Conservation (phyloP, 1,140 invertebrate genomes). For the Macrostomum lignano region DNA sequence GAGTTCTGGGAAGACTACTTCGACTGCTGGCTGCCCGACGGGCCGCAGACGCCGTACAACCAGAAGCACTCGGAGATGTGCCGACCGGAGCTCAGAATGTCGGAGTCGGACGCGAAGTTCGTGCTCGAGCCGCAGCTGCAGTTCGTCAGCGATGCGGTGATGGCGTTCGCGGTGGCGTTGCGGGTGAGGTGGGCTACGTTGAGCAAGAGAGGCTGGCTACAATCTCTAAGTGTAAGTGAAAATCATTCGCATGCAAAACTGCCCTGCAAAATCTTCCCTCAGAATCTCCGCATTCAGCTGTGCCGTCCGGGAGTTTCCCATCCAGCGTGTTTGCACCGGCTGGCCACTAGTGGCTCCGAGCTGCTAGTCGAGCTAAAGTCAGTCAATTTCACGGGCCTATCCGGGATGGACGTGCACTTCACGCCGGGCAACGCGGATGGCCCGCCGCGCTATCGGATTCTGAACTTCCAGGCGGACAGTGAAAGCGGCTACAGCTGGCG, state of each 20-base stretch:
- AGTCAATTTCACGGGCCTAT: conserved; percentile 37
- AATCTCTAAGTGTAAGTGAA: too few relatives aligned
- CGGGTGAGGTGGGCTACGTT: conserved; percentile 35
- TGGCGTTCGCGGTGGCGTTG: conserved; percentile 61
- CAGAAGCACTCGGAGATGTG: conserved; percentile 34
- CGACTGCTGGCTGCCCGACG: conserved; percentile 31
- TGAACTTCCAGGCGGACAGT: conserved; percentile 58
- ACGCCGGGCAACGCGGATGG: conserved; percentile 51
- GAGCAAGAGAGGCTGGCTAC: too few relatives aligned
- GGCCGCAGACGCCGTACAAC: conserved; percentile 49
- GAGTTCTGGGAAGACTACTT: conserved; percentile 67
- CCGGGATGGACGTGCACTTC: conserved; percentile 60
- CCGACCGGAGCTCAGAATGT: conserved; percentile 36
- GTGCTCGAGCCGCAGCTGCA: conserved; percentile 56
- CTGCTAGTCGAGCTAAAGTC: too few relatives aligned
- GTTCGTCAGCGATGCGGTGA: conserved; percentile 64
- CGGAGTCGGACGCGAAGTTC: conserved; percentile 34
- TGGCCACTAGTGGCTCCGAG: too few relatives aligned
- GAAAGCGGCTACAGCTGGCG: conserved; percentile 49
- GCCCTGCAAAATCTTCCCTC: too few relatives aligned
- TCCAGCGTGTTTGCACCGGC: too few relatives aligned
- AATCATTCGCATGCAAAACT: too few relatives aligned
- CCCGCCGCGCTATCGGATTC: conserved; percentile 66
- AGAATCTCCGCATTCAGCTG: too few relatives aligned
- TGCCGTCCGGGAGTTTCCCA: too few relatives aligned